Evolutionary conservation across 2,888 invertebrate genomes (phyloP), one percentile per base, ranked within the genome.

Genomic region (Odontocerum albicorne): DNA sequence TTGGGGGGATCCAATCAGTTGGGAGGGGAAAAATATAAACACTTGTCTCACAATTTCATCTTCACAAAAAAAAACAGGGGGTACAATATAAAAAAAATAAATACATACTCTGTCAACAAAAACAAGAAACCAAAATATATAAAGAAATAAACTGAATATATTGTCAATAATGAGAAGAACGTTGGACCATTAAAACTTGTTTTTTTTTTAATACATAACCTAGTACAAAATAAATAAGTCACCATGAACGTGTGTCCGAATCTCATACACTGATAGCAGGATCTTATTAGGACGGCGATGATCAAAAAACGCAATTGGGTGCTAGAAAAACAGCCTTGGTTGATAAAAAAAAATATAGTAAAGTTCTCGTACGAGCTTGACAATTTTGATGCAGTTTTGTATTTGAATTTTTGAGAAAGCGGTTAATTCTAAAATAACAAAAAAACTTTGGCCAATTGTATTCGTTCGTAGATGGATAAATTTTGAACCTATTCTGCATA

Each of bases 261-360:
- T 6, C n/a, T 7, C 4, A 36, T 8, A 12, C 12, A n/a, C n/a
- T 13, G 4, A 8, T 36, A 36, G 27, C 27, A 27, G 27, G 27
- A 7, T 7, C 35, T 8, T 35, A 8, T 35, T 35, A 4, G 4
- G 13, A 12, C n/a, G 35, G 7, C 20, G 17, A 43, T 27, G 13
- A 12, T 45, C 17, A 27, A 21, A 19, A 35, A 12, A 22, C 39
- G 38, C 20, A 52, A 20, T 21, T n/a, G 39, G 75, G 83, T 83
- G 83, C 83, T 84, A 84, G 83, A 83, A 83, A 83, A 84, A 83
- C 83, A 82, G 83, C 83, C 79, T 80, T 73, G 73, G 69, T 74
- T 73, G 73, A 70, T 71, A 77, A 36, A 50, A 17, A 46, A 50
- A 16, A 40, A 32, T 55, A 38, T 51, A 64, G 63, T 15, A 45